Conservation (phyloP, 2,113 vertebrate species). For the Lepus europaeus region DNA sequence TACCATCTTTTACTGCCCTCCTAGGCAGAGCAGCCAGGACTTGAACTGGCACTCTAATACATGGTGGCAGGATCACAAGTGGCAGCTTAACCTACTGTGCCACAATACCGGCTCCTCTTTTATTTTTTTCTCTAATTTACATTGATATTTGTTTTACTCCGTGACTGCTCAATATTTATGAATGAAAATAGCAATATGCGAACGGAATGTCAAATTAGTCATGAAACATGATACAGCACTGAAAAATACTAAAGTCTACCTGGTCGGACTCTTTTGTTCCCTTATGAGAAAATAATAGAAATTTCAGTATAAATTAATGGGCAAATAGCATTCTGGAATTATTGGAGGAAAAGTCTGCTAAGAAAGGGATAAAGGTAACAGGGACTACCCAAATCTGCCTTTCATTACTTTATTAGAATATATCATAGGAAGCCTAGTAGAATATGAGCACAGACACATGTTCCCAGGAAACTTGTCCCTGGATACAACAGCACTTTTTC, state of each 20-base stretch:
- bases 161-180: background rate
- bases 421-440: too few relatives aligned
- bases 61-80: too few relatives aligned
- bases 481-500: background rate
- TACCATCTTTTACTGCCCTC: too few relatives aligned
- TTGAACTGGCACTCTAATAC: too few relatives aligned
- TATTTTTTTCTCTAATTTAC: background rate
- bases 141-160: background rate
- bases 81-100: too few relatives aligned
- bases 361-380: background rate
- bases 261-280: background rate
- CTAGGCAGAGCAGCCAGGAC: too few relatives aligned
- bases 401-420: background rate
- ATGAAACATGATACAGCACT: background rate
- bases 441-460: background rate
- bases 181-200: background rate
- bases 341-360: background rate
- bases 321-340: constrained; percentile 11
- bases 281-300: background rate
- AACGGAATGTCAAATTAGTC: background rate
- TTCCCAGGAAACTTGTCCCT: background rate
- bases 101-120: background rate
- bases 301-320: background rate
- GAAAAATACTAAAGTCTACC: background rate
- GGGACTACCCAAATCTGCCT: background rate